Base-by-base conservation (phyloP, 2,797 vertebrate species). In the Danio albolineatus region DNA sequence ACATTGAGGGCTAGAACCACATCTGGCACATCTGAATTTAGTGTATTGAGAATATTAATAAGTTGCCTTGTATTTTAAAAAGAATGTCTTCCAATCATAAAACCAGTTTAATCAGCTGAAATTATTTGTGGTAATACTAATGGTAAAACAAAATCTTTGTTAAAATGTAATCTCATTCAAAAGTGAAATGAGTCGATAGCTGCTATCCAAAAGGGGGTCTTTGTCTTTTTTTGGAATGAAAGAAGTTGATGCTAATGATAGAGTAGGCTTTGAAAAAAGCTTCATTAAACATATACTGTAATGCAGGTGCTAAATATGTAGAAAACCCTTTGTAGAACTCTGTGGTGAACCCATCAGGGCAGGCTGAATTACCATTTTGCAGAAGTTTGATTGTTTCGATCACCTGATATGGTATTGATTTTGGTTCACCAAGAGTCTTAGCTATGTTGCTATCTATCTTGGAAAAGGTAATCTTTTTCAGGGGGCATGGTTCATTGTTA, bases 1-100 rank as follows among this genome's bases (percentile, higher is more conserved):
- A 14, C 59, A 39, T 61, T 59, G 9, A 61, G 14, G 16, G 59
- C 36, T 1, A 39, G 16, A 39, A 39, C 59, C 59, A 61, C 59
- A 4, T 61, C 59, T n/a, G 59, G 28, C 3, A 4, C 28, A 60
- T 60, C 28, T 38, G 57, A 60, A 60, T 8, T 4, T 13, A 12
- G 57, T 36, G 61, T 61, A 61, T 39, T 61, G 4, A 61, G 59
- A 10, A 39, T 39, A 61, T 61, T 38, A 36, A 61, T 8, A 61
- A 61, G 59, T 38, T 61, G 16, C 36, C 59, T 61, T 61, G 59
- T 61, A 61, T 61, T 61, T 61, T 8, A 61, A 36, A 61, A 61
- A 9, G 14, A 60, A 38, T 60, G 57, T 60, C 57, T 60, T 60
- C 4, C 57, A 60, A 8, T 39, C 57, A 60, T 60, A 38, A 60